Conservation (phyloP, 2,113 vertebrate species). For the Hyaena hyaena region DNA sequence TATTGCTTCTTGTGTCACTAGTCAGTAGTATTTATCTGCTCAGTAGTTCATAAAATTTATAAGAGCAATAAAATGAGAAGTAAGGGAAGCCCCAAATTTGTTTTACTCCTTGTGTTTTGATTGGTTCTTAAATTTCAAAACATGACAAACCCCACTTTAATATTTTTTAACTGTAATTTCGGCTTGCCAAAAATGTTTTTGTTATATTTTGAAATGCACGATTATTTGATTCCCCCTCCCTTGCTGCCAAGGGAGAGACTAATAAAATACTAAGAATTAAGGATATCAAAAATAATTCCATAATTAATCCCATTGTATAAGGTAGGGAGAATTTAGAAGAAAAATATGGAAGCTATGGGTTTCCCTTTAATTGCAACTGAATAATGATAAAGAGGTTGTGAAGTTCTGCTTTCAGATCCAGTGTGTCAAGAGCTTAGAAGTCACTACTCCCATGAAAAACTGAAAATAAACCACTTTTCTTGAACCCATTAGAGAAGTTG, state of each 20-base stretch:
- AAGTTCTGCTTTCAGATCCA: background rate
- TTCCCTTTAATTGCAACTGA: background rate
- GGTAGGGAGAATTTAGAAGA: background rate
- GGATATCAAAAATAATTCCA: background rate
- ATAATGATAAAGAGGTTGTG: background rate
- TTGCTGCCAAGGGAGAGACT: background rate
- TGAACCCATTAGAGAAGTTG: background rate
- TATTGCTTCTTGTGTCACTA: conserved; percentile 54
- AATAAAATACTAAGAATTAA: conserved; percentile 6
- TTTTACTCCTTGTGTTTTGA: conserved; percentile 30
- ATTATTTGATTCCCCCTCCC: background rate
- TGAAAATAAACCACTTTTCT: background rate
- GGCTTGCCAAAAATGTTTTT: background rate
- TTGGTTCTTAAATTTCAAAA: background rate
- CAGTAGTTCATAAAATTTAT: conserved; percentile 64
- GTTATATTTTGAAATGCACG: background rate
- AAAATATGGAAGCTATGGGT: background rate
- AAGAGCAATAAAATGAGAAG: background rate
- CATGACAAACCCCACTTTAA: background rate
- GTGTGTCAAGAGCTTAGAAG: background rate
- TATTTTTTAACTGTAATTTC: background rate
- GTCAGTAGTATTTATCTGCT: conserved; percentile 65
- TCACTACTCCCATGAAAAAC: background rate
- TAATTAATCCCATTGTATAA: background rate
- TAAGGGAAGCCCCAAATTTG: background rate